Percentiles rank a stretch among this genome's conserved stretches.
These are phyloP conservation scores for Panthera leo DNA, from an alignment of 2,113 vertebrate genomes.

Conservation along the genomic window DNA sequence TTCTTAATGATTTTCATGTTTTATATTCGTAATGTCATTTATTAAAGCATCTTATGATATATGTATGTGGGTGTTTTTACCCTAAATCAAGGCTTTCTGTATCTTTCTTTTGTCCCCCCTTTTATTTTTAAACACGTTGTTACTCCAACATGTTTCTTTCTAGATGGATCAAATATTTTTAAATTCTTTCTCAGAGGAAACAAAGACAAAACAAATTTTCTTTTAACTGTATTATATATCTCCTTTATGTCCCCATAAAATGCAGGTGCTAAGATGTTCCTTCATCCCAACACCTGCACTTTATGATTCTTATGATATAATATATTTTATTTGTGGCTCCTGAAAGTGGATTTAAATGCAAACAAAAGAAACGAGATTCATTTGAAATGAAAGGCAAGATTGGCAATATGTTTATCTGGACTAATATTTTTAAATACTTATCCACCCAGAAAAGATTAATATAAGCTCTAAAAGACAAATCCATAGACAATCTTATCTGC, in stretches of 20 bases:
- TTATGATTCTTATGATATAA: slow-evolving; percentile 75
- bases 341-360: slow-evolving; percentile 70
- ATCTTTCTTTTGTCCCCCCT: not conserved
- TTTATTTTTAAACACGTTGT: not conserved
- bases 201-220: slow-evolving; percentile 64
- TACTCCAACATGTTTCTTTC: slow-evolving; percentile 7
- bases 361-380: slow-evolving; percentile 71
- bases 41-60: not conserved
- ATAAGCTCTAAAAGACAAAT: slow-evolving; percentile 58
- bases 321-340: slow-evolving; percentile 75
- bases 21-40: not conserved
- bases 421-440: slow-evolving; percentile 73
- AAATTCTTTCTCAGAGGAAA: slow-evolving; percentile 62
- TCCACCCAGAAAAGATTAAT: slow-evolving; percentile 62
- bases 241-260: slow-evolving; percentile 74
- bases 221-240: slow-evolving; percentile 65
- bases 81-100: not conserved
- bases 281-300: slow-evolving; percentile 70
- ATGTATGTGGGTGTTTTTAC: not conserved
- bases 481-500: not conserved
- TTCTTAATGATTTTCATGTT: not conserved
- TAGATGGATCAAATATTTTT: not conserved
- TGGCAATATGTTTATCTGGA: slow-evolving; percentile 59
- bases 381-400: slow-evolving; percentile 64
- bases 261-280: slow-evolving; percentile 59